Evolutionary conservation across 53 echinoderm and acorn worm species (phyloP), one percentile per base, ranked within the genome.

Genomic region (Crossaster papposus): DNA sequence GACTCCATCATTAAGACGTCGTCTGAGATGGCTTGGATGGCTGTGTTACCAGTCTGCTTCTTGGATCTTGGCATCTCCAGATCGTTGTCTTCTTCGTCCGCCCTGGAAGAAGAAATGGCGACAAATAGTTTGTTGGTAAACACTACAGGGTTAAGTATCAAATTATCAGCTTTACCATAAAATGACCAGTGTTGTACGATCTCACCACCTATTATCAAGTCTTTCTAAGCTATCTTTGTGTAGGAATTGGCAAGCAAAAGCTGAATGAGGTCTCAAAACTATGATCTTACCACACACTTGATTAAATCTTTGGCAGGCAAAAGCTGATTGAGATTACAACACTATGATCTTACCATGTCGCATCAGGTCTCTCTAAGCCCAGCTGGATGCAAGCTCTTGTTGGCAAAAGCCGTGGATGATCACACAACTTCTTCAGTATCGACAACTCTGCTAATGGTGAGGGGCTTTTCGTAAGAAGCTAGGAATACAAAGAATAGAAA

Each of bases 391-490:
- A 97, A 23, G 97, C 97, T 81, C 93, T 91, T 50, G 89, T 91
- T 1, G 93, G 91, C 89, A 97, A 84, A 12, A 97, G 84, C 15
- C 97, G 82, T 4, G 95, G 94, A 70, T 97, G 97, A 64, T 97
- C 97, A 90, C 97, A 97, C 2, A 97, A 79, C 53, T 97, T 97
- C 93, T 97, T 97, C 75, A 97, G 79, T 30, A 97, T 91, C 14
- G 95, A 95, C 79, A 97, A 77, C 72, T 94, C 95, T 38, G 92
- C 97, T 31, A 96, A 79, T 5, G 96, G 96, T 18, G 96, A 96
- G 28, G 94, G 83, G 30, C 78, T 92, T 26, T 95, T 94, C 96
- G 95, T 96, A 75, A 96, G 85, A 44, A 97, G 83, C 96, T 96
- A 63, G 9, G 32, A 26, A 28, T 23, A 15, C 35, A 6, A 30